Base-by-base conservation (phyloP, 2,113 vertebrate species). In the Neomonachus schauinslandi region DNA sequence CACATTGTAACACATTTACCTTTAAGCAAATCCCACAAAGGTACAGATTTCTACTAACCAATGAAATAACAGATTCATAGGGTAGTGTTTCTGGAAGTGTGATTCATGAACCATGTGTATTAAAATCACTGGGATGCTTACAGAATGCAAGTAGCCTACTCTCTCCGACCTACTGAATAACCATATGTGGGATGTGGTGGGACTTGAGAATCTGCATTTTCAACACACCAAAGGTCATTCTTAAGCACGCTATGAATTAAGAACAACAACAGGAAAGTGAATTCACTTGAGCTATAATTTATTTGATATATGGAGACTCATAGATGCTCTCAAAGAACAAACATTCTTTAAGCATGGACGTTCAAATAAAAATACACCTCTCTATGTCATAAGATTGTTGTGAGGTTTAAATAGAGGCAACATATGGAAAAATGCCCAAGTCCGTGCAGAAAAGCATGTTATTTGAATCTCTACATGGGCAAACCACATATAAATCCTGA, bases 331-430 rank as follows among this genome's bases (percentile, higher is more conserved):
- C 65, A 51, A 57, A 74, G 26, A 57, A 89, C 26, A 49, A 76
- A 33, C 6, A 7, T n/a, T 49, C 42, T 77, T 18, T 46, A 59
- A 94, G 61, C 28, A 24, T 33, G 5, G 31, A 21, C 16, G 12
- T 61, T 59, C 19, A 55, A 82, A 79, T 57, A 67, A 76, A 59
- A 74, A 77, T 36, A 55, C 2, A 12, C 11, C 4, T 80, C 8
- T 80, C 36, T 65, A 15, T 19, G 18, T 82, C 21, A 2, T 71
- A 42, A 93, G 22, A 33, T n/a, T 71, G 22, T 67, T 55, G 53
- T 84, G 36, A 92, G 39, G 22, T 89, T 91, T 77, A 77, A 89
- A 55, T 79, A 31, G 59, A 84, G 31, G 63, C 94, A 92, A 53
- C 13, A 5, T 7, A n/a, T 71, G 19, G n/a, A 49, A 88, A 88